Evolutionary conservation across 2,888 invertebrate genomes (phyloP), one percentile per base, ranked within the genome.

Genomic region (Macropis europaea): DNA sequence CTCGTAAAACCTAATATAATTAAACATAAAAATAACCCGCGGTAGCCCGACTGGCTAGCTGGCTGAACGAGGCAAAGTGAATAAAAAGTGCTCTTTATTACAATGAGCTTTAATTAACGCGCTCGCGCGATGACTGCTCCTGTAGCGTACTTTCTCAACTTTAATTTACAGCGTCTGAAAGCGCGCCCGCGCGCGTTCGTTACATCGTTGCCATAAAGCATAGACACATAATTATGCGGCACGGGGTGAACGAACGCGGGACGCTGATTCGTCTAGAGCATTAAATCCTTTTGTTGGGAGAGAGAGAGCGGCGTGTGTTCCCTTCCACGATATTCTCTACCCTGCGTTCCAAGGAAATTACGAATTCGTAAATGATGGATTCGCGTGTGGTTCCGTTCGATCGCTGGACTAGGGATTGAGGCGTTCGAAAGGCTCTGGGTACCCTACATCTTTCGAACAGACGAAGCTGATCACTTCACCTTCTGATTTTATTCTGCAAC

Each of bases 101-200:
- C 86, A 87, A 87, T 87, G 85, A 86, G 86, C 85, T 86, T 86
- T 86, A 86, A 86, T 86, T 86, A 86, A 87, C 86, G 84, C 83
- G 79, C 80, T 72, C 83, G 83, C 81, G 76, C 83, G 83, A 84
- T 82, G 83, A 84, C 84, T 83, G 77, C 79, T 77, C 75, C 76
- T 79, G 76, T 78, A 79, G 74, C 77, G 76, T 82, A 83, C 82
- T 84, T 85, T 84, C 80, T 83, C 84, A 83, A 83, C 86, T 84
- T 84, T 84, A 85, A 86, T 86, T 86, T 86, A 85, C 82, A 82
- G 73, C 81, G 83, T 76, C 82, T 82, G 81, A 82, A 82, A 85
- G 81, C 82, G 68, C 75, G 52, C 72, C 71, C 69, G 52, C 61
- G 60, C 71, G 61, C 68, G 74, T 78, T 80, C 81, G 81, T 81